Base-by-base conservation (phyloP, 2,113 vertebrate genomes). In the Felis catus region DNA sequence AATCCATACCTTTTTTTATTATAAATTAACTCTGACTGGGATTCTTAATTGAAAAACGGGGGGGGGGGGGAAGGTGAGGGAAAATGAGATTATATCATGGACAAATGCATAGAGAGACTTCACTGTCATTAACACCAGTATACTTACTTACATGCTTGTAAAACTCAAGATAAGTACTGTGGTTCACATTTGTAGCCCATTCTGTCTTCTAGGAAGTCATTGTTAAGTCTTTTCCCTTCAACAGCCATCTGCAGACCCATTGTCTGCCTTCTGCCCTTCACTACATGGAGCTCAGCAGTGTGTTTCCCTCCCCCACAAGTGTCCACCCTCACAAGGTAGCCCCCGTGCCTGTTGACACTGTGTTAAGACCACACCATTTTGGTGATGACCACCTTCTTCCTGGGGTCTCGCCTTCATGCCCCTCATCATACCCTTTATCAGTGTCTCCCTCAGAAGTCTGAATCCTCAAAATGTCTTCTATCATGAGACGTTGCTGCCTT, bases 351-450 rank as follows among this genome's bases (percentile, higher is more conserved):
- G 36, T 15, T 53, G 7, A 71, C 7, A 7, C 4, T 31, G 31
- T 21, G 6, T 84, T 83, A 78, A 25, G 68, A 25, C 23, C 12
- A 10, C 11, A 4, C 41, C 31, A 11, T 66, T 33, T 6, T 6
- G 1, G 18, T 0, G 23, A 53, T 3, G 14, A 73, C 15, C 14
- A 36, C 29, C 6, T 89, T 48, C 63, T 66, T 90, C n/a, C 1
- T 0, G 39, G 16, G n/a, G 18, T 25, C n/a, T 16, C 1, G 16
- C 4, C 15, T 31, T 14, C 10, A 0, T 4, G 11, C 14, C 29
- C 61, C 13, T 76, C 23, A 4, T 41, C 3, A 19, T 27, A 7
- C 12, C 14, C 16, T 58, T 53, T 18, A 19, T 36, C 27, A 6
- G 4, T 4, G 3, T 31, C 25, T 36, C 14, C 8, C 18, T 85